Evolutionary conservation across 1,140 invertebrate genomes (phyloP).

Genomic region (Pachyrhynchus sulphureomaculatus): DNA sequence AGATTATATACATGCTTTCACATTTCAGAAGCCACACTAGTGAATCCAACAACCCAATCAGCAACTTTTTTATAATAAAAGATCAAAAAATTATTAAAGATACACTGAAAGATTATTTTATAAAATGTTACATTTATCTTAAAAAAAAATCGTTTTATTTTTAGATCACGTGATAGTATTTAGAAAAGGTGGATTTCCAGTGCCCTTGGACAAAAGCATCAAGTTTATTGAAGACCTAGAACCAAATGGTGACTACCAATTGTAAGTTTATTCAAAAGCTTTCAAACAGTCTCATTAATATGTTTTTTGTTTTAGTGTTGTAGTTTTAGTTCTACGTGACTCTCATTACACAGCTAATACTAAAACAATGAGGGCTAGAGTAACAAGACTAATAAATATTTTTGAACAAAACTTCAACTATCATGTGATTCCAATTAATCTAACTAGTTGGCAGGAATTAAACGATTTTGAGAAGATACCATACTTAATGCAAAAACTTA

Average conservation of each 20-base stretch:
- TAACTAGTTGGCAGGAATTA: slow-evolving; percentile 50
- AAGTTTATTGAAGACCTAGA: slow-evolving; percentile 50
- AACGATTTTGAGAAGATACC: slow-evolving; percentile 54
- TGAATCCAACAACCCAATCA: no score
- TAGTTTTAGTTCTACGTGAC: slow-evolving; percentile 47
- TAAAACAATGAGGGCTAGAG: slow-evolving; percentile 43
- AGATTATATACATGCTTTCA: no score
- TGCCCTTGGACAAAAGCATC: slow-evolving; percentile 49
- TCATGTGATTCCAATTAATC: slow-evolving; percentile 50
- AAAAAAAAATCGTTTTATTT: no score
- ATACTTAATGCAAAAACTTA: slow-evolving; percentile 54
- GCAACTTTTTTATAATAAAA: no score
- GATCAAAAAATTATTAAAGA: no score
- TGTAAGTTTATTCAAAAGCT: slow-evolving; percentile 55
- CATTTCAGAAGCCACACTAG: no score
- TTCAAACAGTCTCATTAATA: no score
- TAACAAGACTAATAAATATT: slow-evolving; percentile 46
- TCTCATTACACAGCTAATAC: slow-evolving; percentile 52
- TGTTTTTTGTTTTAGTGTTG: slow-evolving; percentile 55
- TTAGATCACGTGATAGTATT: slow-evolving; percentile 57
- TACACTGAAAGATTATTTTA: no score
- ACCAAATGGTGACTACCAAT: slow-evolving; percentile 48
- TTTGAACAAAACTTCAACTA: slow-evolving; percentile 49
- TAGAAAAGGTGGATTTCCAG: slow-evolving; percentile 55
- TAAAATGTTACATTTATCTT: no score